Percentiles rank a stretch among this genome's conserved stretches.
Evolutionary conservation across 2,888 invertebrate genomes (phyloP).

Genomic region (Drosophila kuntzei): DNA sequence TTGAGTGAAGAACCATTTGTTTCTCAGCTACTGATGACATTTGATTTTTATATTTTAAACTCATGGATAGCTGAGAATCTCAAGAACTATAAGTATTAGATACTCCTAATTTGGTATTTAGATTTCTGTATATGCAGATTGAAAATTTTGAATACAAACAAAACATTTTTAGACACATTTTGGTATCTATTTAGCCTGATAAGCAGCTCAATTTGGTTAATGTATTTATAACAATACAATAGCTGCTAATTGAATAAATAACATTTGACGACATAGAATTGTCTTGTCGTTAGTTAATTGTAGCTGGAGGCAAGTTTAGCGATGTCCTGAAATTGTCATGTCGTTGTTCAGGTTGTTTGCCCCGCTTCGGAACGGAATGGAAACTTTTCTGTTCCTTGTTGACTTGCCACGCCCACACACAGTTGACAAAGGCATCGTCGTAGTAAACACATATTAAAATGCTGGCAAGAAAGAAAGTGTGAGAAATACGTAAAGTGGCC

Average conservation of each 20-base stretch:
- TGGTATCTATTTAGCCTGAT: neutral
- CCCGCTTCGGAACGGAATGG: neutral
- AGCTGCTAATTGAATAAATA: conserved; percentile 15
- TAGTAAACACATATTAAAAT: conserved; percentile 62
- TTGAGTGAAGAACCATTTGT: no score
- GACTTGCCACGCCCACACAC: conserved; percentile 25
- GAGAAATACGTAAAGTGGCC: conserved; percentile 43
- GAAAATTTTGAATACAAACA: no score
- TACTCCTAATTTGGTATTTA: no score
- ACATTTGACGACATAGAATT: neutral
- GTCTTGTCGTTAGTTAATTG: conserved; percentile 12
- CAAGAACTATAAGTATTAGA: no score
- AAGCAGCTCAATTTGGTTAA: conserved; percentile 15
- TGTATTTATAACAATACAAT: conserved; percentile 8
- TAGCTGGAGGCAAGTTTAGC: conserved; percentile 9
- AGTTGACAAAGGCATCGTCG: conserved; percentile 13
- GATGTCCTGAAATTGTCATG: neutral
- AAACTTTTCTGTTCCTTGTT: conserved; percentile 7
- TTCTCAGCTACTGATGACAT: no score
- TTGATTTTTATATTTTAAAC: no score
- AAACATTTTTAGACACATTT: no score
- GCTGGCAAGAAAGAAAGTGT: conserved; percentile 30
- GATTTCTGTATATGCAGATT: no score
- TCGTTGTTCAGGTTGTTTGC: conserved; percentile 4
- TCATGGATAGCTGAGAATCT: no score